These are phyloP conservation scores for Ceratosolen fusciceps DNA, from an alignment of 1,140 invertebrate genomes.

Conservation along the genomic window DNA sequence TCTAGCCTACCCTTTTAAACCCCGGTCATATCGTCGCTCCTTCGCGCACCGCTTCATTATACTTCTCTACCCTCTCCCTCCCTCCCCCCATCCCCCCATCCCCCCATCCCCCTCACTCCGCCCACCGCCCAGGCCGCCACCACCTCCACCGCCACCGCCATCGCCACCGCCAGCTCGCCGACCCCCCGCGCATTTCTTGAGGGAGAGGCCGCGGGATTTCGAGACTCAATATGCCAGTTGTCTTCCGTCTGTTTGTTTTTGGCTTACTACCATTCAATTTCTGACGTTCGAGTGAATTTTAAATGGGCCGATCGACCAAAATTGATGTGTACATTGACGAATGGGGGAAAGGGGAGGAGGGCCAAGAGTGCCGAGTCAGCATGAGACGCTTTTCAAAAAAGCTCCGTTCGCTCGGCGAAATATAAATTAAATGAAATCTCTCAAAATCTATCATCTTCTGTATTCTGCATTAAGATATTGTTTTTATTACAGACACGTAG, in stretches of 20 bases:
- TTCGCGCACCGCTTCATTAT: slow-evolving; percentile 30
- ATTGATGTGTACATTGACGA: not conserved
- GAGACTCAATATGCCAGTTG: not conserved
- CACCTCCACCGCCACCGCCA: no score
- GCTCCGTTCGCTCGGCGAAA: not conserved
- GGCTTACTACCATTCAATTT: slow-evolving; percentile 13
- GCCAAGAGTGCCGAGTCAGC: not conserved
- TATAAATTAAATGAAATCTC: no score
- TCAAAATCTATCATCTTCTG: no score
- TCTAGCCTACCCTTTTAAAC: slow-evolving; percentile 40
- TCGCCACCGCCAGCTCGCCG: no score
- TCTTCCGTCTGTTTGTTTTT: slow-evolving; percentile 15
- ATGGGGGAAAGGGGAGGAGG: not conserved
- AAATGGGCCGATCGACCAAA: not conserved
- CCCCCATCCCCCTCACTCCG: no score
- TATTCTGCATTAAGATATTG: no score
- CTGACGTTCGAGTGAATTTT: not conserved
- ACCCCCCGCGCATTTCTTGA: slow-evolving; percentile 37
- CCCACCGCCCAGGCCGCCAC: no score
- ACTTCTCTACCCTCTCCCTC: no score
- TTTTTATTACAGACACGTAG: no score
- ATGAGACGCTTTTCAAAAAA: not conserved
- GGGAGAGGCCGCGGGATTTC: not conserved
- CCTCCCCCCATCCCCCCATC: no score
- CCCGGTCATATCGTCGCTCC: slow-evolving; percentile 44